Evolutionary conservation across 2,797 vertebrate genomes (phyloP).

Genomic region (Threskiornis aethiopicus): DNA sequence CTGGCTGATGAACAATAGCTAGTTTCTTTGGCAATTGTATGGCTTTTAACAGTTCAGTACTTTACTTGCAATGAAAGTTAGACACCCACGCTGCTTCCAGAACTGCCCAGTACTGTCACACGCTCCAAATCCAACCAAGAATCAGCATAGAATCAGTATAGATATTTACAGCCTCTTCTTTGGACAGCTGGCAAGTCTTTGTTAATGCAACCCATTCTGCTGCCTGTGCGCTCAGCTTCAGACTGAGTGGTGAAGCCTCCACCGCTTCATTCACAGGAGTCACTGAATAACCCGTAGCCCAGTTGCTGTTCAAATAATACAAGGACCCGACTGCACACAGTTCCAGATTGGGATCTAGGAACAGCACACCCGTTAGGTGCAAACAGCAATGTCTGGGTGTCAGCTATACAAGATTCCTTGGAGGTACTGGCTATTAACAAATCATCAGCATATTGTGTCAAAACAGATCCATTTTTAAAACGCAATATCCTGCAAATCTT

Average conservation of each 20-base stretch:
- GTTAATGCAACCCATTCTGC: background rate
- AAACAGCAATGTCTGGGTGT: background rate
- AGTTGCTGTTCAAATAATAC: background rate
- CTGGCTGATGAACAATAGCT: background rate
- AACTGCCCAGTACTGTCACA: background rate
- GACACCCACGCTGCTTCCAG: background rate
- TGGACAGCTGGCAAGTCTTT: background rate
- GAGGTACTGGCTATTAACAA: background rate
- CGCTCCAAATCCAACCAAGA: background rate
- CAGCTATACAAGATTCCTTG: background rate
- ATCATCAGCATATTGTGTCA: background rate
- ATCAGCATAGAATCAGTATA: no score
- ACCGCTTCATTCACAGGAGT: background rate
- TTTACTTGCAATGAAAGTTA: background rate
- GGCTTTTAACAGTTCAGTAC: background rate
- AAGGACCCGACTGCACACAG: background rate
- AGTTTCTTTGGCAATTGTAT: background rate
- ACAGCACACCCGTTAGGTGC: background rate
- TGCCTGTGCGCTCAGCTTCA: background rate
- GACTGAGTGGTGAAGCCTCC: background rate
- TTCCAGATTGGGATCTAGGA: background rate
- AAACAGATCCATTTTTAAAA: background rate
- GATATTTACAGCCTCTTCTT: background rate
- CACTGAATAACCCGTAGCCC: no score
- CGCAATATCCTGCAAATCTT: background rate